A percentile compares a stretch with the other conserved stretches of the same genome.
phyloP scores from a whole-genome alignment of 2,797 vertebrate species.

The Gouania willdenowi region DNA sequence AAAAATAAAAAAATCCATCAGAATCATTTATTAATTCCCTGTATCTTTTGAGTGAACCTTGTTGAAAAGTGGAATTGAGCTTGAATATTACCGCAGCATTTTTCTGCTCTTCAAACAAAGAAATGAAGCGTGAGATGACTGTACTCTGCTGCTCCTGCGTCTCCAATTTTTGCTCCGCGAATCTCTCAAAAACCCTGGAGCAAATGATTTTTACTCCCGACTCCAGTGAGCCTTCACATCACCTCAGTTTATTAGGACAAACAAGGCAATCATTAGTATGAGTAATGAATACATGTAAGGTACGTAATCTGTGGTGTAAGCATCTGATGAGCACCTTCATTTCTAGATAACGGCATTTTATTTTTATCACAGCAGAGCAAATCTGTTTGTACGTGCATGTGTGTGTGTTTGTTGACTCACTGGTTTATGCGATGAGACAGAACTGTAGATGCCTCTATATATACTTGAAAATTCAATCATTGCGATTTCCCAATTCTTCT shows the following conservation, averaged over 20 bases:
- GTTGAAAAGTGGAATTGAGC: conserved; percentile 2
- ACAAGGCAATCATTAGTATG: conserved; percentile 38
- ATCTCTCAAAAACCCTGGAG: conserved; percentile 60
- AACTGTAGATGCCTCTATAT: conserved; percentile 25
- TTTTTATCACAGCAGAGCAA: conserved; percentile 12
- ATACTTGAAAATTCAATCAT: conserved; percentile 48
- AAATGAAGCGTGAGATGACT: conserved; percentile 1
- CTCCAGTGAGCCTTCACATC: conserved; percentile 23
- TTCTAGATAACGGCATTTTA: conserved; percentile 12
- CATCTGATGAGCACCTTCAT: conserved; percentile 17
- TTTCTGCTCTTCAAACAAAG: conserved; percentile 1
- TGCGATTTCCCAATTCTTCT: not conserved
- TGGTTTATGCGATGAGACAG: conserved; percentile 26
- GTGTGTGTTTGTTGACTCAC: conserved; percentile 11
- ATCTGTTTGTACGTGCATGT: conserved; percentile 5
- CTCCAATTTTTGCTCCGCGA: conserved; percentile 17
- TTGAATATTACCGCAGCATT: conserved; percentile 1
- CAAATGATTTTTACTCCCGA: conserved; percentile 63
- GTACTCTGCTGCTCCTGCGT: conserved; percentile 25
- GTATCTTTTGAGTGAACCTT: too few relatives aligned
- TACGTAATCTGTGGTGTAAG: conserved; percentile 46
- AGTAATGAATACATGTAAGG: conserved; percentile 43
- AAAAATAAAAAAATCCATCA: too few relatives aligned
- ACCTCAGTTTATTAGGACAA: conserved; percentile 37
- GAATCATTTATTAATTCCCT: too few relatives aligned